Conservation (phyloP, 1,140 invertebrate species). For the Sarcophaga bullata region DNA sequence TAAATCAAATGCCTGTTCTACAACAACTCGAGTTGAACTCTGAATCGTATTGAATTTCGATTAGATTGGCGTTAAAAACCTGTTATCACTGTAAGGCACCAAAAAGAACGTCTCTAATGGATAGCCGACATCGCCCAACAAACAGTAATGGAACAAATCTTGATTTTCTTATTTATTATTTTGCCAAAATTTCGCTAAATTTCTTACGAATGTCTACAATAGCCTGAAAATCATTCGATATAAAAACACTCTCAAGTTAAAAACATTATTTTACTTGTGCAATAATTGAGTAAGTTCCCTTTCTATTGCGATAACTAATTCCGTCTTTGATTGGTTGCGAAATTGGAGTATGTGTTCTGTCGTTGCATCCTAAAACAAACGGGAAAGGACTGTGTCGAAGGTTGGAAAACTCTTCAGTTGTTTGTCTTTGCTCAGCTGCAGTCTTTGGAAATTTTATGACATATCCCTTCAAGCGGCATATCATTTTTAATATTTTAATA, state of each 20-base stretch:
- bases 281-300: neutral
- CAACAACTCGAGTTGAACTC: neutral
- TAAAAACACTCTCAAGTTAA: neutral
- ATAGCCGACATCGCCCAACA: neutral
- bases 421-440: constrained; percentile 27
- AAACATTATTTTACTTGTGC: neutral
- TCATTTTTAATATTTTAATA: constrained; percentile 11
- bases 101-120: neutral
- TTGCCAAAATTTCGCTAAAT: neutral
- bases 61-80: neutral
- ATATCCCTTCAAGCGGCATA: constrained; percentile 21
- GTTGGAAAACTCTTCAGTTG: constrained; percentile 3
- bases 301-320: neutral
- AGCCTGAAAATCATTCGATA: constrained; percentile 4
- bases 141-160: neutral
- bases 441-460: constrained; percentile 30
- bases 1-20: constrained; percentile 14
- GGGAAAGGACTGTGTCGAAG: constrained; percentile 16
- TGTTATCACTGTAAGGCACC: neutral
- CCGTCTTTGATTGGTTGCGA: neutral
- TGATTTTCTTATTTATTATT: constrained; percentile 3
- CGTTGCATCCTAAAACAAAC: neutral
- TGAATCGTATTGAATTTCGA: neutral
- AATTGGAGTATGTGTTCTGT: neutral
- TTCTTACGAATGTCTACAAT: neutral